Evolutionary conservation across 2,113 vertebrate genomes (phyloP).

Genomic region (Orthonyx spaldingii): DNA sequence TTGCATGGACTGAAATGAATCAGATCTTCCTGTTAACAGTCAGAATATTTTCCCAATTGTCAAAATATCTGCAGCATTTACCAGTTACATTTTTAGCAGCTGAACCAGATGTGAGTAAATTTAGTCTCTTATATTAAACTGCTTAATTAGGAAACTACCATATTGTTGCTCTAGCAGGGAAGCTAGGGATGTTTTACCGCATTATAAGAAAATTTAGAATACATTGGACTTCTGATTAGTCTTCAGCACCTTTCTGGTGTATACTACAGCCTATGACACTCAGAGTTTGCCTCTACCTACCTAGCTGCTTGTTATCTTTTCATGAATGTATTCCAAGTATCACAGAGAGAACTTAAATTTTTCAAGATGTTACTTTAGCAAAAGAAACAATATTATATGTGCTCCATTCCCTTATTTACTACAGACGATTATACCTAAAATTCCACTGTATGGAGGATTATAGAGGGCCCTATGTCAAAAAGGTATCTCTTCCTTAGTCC

Average conservation of each 20-base stretch:
- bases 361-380: neutral
- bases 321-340: neutral
- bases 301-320: neutral
- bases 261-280: neutral
- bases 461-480: neutral
- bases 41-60: neutral
- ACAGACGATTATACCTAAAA: neutral
- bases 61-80: neutral
- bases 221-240: neutral
- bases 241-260: neutral
- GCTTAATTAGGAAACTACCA: constrained; percentile 19
- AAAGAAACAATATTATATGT: neutral
- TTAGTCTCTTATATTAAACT: constrained; percentile 30
- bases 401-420: neutral
- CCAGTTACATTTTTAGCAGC: constrained; percentile 33
- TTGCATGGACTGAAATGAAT: constrained; percentile 7
- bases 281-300: neutral
- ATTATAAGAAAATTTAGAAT: neutral
- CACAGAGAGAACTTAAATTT: neutral
- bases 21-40: neutral
- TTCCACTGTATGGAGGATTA: neutral
- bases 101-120: constrained; percentile 37
- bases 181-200: neutral
- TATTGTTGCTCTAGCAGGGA: constrained; percentile 3
- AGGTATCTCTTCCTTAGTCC: neutral